phyloP scores from a whole-genome alignment of 1,140 invertebrate species.

The Drosophila ercepeae region DNA sequence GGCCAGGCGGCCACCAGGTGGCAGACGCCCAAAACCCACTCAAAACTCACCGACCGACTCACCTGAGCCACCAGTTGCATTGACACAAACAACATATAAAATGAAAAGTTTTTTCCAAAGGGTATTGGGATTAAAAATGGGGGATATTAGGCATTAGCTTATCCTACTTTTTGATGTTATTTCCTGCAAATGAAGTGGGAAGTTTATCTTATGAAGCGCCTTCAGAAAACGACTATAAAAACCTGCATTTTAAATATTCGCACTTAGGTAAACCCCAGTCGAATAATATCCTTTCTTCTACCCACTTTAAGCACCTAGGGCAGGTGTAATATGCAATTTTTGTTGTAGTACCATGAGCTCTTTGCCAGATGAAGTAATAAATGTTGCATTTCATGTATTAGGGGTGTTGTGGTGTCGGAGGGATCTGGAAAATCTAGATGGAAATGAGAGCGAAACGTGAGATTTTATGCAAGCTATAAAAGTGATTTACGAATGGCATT shows the following conservation, averaged over 20 bases:
- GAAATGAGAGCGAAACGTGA: slow-evolving; percentile 26
- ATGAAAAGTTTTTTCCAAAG: slow-evolving; percentile 45
- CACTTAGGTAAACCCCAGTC: neutral
- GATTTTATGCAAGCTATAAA: slow-evolving; percentile 51
- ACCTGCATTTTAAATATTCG: no score
- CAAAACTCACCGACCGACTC: slow-evolving; percentile 2
- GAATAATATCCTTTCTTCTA: neutral
- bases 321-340: slow-evolving; percentile 57
- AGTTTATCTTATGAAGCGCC: no score
- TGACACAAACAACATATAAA: slow-evolving; percentile 45
- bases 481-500: slow-evolving; percentile 50
- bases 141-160: neutral
- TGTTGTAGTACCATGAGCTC: slow-evolving; percentile 25
- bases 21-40: slow-evolving; percentile 19
- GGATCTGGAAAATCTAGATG: slow-evolving; percentile 23
- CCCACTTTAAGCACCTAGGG: neutral
- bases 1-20: slow-evolving; percentile 45
- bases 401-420: slow-evolving; percentile 18
- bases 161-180: no score
- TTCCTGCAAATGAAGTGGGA: no score
- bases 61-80: slow-evolving; percentile 52
- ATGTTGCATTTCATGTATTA: slow-evolving; percentile 80
- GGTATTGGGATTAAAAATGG: neutral
- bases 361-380: slow-evolving; percentile 70
- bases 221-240: no score